A percentile compares a stretch with the other conserved stretches of the same genome.
Evolutionary conservation across 1,140 invertebrate genomes (phyloP).

Genomic region (Drosophila mayri): DNA sequence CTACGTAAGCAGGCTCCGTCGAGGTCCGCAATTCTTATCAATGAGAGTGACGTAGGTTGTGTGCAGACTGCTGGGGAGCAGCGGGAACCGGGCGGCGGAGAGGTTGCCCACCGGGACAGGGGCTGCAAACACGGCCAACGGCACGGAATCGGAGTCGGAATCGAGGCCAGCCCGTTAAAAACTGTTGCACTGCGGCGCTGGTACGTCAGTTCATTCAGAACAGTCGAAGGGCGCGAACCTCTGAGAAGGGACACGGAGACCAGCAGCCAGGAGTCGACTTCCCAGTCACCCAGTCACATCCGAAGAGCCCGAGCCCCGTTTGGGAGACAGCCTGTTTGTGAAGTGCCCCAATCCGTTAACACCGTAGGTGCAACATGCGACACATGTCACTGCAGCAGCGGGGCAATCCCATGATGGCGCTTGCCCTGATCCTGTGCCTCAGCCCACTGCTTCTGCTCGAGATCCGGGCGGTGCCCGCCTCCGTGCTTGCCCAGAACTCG

Average conservation of each 20-base stretch:
- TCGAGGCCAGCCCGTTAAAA: conserved; percentile 79
- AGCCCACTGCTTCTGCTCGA: conserved; percentile 47
- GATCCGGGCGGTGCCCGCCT: conserved; percentile 72
- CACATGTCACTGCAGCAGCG: conserved; percentile 13
- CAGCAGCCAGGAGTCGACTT: conserved; percentile 36
- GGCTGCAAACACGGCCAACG: conserved; percentile 57
- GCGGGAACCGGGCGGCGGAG: not conserved
- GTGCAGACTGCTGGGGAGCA: conserved; percentile 51
- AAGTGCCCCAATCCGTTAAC: conserved; percentile 17
- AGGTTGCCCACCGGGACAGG: conserved; percentile 23
- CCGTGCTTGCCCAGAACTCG: conserved; percentile 80
- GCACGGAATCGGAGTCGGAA: conserved; percentile 60
- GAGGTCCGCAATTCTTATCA: conserved; percentile 74
- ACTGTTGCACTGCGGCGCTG: conserved; percentile 75
- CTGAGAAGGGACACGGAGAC: conserved; percentile 13
- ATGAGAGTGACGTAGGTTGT: conserved; percentile 78
- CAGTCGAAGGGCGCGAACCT: conserved; percentile 70
- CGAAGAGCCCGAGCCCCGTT: conserved; percentile 15
- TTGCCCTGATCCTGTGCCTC: conserved; percentile 47
- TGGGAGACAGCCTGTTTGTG: conserved; percentile 12
- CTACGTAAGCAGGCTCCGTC: conserved; percentile 63
- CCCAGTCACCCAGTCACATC: conserved; percentile 22
- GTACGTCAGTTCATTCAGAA: conserved; percentile 83
- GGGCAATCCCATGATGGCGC: conserved; percentile 32
- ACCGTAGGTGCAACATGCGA: conserved; percentile 41